Percentiles rank a stretch among this genome's conserved stretches.
These are phyloP conservation scores for Syrista parreyssii DNA, from an alignment of 2,888 invertebrate species.

Conservation along the genomic window DNA sequence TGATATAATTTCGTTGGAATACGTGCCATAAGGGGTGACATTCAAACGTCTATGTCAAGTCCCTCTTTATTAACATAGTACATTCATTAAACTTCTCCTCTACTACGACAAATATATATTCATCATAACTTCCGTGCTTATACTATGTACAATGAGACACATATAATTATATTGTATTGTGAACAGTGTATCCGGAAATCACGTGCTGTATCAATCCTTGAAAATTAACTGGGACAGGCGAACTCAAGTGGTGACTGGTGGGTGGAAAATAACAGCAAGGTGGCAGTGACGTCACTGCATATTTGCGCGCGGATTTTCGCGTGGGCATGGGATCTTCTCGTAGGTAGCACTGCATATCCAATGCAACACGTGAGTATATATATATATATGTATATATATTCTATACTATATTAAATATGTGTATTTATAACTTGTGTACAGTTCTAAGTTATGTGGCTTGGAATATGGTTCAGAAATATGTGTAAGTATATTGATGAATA, in stretches of 20 bases:
- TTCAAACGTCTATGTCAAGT: background rate
- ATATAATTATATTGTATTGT: background rate
- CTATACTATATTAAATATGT: background rate
- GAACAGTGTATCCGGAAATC: background rate
- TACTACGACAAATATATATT: background rate
- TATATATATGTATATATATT: constrained; percentile 21
- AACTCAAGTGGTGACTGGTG: background rate
- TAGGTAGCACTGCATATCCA: constrained; percentile 49
- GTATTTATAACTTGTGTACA: background rate
- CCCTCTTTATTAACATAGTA: background rate
- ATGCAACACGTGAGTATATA: constrained; percentile 55
- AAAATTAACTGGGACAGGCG: background rate
- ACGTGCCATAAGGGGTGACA: background rate
- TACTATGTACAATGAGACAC: background rate
- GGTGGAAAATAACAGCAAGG: background rate
- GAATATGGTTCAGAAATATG: background rate
- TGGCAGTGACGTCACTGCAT: constrained; percentile 35
- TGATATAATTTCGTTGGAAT: background rate
- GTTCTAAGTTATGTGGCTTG: background rate
- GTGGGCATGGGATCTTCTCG: constrained; percentile 56
- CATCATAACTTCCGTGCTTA: background rate
- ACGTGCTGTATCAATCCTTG: background rate
- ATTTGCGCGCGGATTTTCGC: constrained; percentile 55
- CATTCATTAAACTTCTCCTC: background rate
- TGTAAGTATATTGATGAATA: background rate